Evolutionary conservation across 2,888 invertebrate species (phyloP).

Genomic region (Drosophila cognata): DNA sequence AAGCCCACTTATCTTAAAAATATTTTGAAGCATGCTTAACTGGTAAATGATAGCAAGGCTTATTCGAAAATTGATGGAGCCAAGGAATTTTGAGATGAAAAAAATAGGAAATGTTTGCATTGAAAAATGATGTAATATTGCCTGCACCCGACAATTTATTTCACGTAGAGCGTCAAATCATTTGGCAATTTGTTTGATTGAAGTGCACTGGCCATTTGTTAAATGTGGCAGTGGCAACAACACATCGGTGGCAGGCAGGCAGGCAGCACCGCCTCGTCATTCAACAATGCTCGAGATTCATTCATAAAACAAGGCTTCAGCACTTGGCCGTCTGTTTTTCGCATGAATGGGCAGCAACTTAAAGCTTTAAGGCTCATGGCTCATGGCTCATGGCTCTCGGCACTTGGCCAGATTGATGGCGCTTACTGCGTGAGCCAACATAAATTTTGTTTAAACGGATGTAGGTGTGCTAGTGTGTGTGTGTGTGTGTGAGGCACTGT

Average conservation of each 20-base stretch:
- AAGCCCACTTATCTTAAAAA: background rate
- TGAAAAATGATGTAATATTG: constrained; percentile 43
- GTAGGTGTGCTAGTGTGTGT: constrained; percentile 6
- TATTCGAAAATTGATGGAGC: constrained; percentile 3
- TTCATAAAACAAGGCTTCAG: constrained; percentile 66
- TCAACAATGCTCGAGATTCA: constrained; percentile 71
- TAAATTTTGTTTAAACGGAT: constrained; percentile 67
- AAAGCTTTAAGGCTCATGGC: constrained; percentile 28
- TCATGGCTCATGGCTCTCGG: constrained; percentile 20
- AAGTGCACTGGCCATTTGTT: constrained; percentile 39
- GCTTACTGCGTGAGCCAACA: constrained; percentile 64
- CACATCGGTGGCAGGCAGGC: background rate
- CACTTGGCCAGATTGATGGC: constrained; percentile 50
- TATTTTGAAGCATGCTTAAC: constrained; percentile 3
- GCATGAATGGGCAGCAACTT: constrained; percentile 67
- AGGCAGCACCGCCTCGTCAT: constrained; percentile 17
- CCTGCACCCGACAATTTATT: constrained; percentile 39
- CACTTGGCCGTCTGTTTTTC: constrained; percentile 59
- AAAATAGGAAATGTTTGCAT: background rate
- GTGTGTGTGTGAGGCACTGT: constrained; percentile 24
- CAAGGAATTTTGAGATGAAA: background rate
- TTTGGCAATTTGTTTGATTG: constrained; percentile 63
- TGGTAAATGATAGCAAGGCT: background rate
- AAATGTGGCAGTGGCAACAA: constrained; percentile 21
- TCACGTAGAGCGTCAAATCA: constrained; percentile 41